Evolutionary conservation across 2,113 vertebrate species (phyloP).

Genomic region (Paraplagusia blochii): DNA sequence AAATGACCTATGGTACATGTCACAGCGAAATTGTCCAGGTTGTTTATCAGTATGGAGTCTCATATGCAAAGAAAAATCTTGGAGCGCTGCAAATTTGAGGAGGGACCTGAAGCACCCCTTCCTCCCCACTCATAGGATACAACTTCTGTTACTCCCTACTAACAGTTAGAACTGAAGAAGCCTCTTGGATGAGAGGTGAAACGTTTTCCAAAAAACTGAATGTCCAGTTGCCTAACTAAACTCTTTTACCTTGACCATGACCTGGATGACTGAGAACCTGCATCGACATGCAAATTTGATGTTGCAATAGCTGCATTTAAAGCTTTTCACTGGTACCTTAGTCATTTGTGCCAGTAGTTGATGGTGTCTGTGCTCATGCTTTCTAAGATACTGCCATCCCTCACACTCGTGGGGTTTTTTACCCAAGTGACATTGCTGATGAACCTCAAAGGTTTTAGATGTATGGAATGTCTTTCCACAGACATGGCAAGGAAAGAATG

Average conservation of each 20-base stretch:
- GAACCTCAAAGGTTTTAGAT: conserved; percentile 77
- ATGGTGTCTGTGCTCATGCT: conserved; percentile 62
- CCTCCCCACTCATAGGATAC: too few relatives aligned
- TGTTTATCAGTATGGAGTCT: conserved; percentile 57
- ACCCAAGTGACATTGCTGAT: conserved; percentile 78
- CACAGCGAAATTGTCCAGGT: conserved; percentile 64
- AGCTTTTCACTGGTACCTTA: not conserved
- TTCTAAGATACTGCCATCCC: conserved; percentile 69
- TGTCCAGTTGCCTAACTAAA: too few relatives aligned
- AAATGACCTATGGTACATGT: conserved; percentile 80
- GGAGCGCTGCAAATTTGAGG: conserved; percentile 47
- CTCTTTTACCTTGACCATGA: too few relatives aligned
- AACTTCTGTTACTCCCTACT: too few relatives aligned
- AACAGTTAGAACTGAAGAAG: too few relatives aligned
- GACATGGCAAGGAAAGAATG: conserved; percentile 79
- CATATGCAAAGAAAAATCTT: conserved; percentile 65
- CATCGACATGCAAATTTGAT: too few relatives aligned
- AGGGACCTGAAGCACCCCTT: too few relatives aligned
- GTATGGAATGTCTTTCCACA: conserved; percentile 79
- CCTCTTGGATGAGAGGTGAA: too few relatives aligned
- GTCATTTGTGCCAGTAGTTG: too few relatives aligned
- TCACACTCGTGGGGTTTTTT: conserved; percentile 78
- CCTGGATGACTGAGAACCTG: too few relatives aligned
- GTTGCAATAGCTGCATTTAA: conserved; percentile 60
- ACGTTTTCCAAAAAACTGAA: too few relatives aligned